Base-by-base conservation (phyloP, 1,140 invertebrate genomes). In the Gryon sp. region DNA sequence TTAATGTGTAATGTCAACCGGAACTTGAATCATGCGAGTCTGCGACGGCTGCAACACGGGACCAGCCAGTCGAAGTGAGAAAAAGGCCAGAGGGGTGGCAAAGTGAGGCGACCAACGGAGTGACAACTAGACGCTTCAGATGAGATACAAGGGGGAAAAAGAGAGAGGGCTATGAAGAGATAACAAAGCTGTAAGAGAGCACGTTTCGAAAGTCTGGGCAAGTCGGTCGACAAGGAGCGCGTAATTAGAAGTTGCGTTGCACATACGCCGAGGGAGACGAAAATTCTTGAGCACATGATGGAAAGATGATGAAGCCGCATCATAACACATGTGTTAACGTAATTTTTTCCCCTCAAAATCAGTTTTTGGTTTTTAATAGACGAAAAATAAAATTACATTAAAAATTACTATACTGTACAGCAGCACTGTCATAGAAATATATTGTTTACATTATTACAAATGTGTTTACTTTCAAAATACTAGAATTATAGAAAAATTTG, bases 1-100 rank as follows among this genome's bases (percentile, higher is more conserved):
- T 84, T 85, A 86, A 85, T 84, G 82, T 75, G 73, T 76, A 85
- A 84, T 63, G 82, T 82, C 81, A 83, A 83, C 78, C 75, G 59
- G 65, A 70, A 80, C 69, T 75, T 62, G 66, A 65, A 74, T 63
- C 62, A 57, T 38, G 52, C 55, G 65, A 75, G 59, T 32, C 20
- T 26, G 36, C 53, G 52, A 50, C 12, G 43, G 22, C 40, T 40
- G 48, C 48, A 12, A 22, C 24, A 4, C 15, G 26, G 46, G 45
- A 7, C 38, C 12, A 9, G 36, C n/a, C 9, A 14, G 1, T 11
- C 2, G 34, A 22, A 28, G 59, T 8, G 12, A 11, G 20, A 14
- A 14, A 19, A 18, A n/a, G 20, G 22, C n/a, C n/a, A 38, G 22
- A 22, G 14, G 12, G 4, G 15, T n/a, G n/a, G n/a, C n/a, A n/a